phyloP scores from a whole-genome alignment of 2,888 invertebrate species.

The Zhuqinia jingwanae region DNA sequence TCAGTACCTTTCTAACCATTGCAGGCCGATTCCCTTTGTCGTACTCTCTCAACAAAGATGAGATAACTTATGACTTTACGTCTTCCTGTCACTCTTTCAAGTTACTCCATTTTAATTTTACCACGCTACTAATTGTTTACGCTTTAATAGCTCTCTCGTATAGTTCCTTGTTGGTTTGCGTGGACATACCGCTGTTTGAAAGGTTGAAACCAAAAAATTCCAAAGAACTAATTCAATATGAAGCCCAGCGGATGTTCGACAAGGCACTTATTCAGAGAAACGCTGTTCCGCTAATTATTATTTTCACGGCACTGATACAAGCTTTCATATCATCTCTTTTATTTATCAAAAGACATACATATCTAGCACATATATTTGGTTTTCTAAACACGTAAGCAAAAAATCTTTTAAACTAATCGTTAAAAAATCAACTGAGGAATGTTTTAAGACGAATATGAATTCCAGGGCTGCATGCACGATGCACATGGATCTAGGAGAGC shows the following conservation, averaged over 20 bases:
- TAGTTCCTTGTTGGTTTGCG: too few species aligned
- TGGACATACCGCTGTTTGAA: not conserved
- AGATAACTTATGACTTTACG: not conserved
- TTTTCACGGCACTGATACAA: constrained; percentile 21
- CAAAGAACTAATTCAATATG: not conserved
- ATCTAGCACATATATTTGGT: constrained; percentile 45
- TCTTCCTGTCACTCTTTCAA: not conserved
- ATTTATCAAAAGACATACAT: not conserved
- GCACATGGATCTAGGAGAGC: constrained; percentile 67
- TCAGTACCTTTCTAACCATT: not conserved
- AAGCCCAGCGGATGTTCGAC: not conserved
- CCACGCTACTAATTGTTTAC: not conserved
- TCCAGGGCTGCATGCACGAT: constrained; percentile 64
- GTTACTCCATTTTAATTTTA: constrained; percentile 1
- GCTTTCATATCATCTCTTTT: constrained; percentile 17
- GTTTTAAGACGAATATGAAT: not conserved
- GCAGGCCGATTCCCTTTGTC: constrained; percentile 35
- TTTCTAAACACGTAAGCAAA: constrained; percentile 34
- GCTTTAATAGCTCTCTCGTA: too few species aligned
- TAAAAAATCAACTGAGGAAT: too few species aligned
- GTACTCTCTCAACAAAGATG: not conserved
- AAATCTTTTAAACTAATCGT: not conserved
- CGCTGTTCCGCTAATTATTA: constrained; percentile 30
- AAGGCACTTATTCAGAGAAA: constrained; percentile 3
- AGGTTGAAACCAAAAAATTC: not conserved